Base-by-base conservation (phyloP, 1,140 invertebrate genomes). In the Drosophila subpulchrella region DNA sequence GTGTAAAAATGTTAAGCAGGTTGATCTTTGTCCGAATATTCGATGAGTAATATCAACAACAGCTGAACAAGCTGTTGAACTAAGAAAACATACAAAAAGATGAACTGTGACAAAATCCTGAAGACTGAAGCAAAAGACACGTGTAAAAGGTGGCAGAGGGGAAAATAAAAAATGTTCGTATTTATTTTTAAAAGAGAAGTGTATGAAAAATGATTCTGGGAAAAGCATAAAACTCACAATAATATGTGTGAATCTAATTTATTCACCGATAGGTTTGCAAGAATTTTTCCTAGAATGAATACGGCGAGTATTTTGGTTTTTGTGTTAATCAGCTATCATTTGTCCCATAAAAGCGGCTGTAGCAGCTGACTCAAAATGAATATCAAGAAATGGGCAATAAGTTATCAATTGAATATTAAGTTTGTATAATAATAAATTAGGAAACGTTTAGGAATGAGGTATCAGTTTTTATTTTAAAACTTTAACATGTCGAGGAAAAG, bases 1-100 rank as follows among this genome's bases (percentile, higher is more conserved):
- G 46, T 86, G 82, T 86, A 86, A 86, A 86, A 72, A 86, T 82
- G 62, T 72, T 72, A 72, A 86, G 51, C 68, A 78, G 68, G 38
- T 78, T 78, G 81, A 81, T 85, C 63, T 71, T 68, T 68, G 63
- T 20, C 50, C 67, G 50, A 34, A 24, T 47, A 24, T 41, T 67
- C 63, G 60, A 39, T 71, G 67, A 68, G 17, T 71, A 71, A 56
- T 68, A 39, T 48, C 12, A 56, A 70, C 8, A 68, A 48, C 67
- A 68, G 63, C 50, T 71, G 34, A 71, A 68, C 38, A 48, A 66
- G 46, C 36, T 50, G 55, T 46, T 55, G 7, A 54, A 54, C 30
- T 4, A 20, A n/a, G 41, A 32, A 57, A n/a, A 42, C 32, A 56
- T 38, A 17, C 12, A 12, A n/a, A 30, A 46, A 12, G 12, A 46